Evolutionary conservation across 2,888 invertebrate species (phyloP).

Genomic region (Seira ritae): DNA sequence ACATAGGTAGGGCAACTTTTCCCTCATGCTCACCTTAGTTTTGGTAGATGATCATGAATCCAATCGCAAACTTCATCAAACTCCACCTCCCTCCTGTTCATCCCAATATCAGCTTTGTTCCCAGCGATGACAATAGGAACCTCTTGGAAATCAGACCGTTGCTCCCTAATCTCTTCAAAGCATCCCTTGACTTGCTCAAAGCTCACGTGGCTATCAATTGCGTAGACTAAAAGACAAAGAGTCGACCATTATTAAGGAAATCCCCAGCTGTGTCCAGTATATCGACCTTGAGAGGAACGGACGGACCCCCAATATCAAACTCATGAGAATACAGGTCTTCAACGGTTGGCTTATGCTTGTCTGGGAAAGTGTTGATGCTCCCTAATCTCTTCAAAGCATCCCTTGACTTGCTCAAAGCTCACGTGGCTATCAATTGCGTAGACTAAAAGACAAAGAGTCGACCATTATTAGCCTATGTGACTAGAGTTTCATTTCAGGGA

Average conservation of each 20-base stretch:
- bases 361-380: conserved; percentile 88
- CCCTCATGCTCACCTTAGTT: conserved; percentile 81
- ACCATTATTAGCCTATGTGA: too few relatives aligned
- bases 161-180: conserved; percentile 89
- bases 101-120: conserved; percentile 87
- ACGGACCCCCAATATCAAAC: conserved; percentile 52
- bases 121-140: conserved; percentile 91
- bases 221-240: conserved; percentile 85
- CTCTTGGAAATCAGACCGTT: conserved; percentile 86
- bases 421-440: conserved; percentile 87
- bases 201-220: conserved; percentile 85
- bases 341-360: conserved; percentile 79
- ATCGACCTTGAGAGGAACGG: conserved; percentile 74
- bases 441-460: conserved; percentile 82
- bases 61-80: conserved; percentile 89
- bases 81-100: conserved; percentile 83
- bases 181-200: conserved; percentile 85
- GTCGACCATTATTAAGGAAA: too few relatives aligned
- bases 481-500: not conserved
- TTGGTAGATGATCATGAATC: conserved; percentile 86
- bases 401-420: conserved; percentile 84
- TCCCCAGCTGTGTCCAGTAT: conserved; percentile 82
- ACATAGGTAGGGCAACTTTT: too few relatives aligned
- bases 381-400: conserved; percentile 88
- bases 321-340: conserved; percentile 77